Conservation (phyloP, 2,113 vertebrate genomes). For the Prietella phreatophila region DNA sequence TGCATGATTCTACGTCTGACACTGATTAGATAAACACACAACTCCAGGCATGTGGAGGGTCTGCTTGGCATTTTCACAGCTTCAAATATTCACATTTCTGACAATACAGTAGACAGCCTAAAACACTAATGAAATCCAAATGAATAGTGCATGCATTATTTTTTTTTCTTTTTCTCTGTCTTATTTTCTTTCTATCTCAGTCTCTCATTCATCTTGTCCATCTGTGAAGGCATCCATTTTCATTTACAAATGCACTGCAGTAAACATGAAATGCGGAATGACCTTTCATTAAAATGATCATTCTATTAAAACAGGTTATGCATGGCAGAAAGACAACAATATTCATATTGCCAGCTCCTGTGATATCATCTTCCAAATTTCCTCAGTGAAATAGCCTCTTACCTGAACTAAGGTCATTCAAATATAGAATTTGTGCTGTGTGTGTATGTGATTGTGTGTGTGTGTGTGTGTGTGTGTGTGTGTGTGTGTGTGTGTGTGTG, state of each 20-base stretch:
- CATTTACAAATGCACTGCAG: constrained; percentile 6
- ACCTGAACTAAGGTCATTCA: constrained; percentile 57
- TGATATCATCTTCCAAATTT: constrained; percentile 24
- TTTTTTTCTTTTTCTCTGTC: constrained; percentile 27
- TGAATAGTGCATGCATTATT: constrained; percentile 42
- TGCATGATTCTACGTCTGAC: constrained; percentile 39
- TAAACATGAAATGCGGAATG: not conserved
- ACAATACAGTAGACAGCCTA: constrained; percentile 49
- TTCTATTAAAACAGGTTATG: constrained; percentile 4
- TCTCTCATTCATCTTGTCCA: not conserved
- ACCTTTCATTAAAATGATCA: not conserved
- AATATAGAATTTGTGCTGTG: constrained; percentile 59
- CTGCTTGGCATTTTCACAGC: constrained; percentile 52
- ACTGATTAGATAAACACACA: constrained; percentile 50
- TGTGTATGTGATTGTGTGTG: constrained; percentile 19
- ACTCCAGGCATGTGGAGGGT: constrained; percentile 42
- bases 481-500: not conserved
- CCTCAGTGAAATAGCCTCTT: constrained; percentile 51
- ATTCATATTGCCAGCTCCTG: constrained; percentile 19
- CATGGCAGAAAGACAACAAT: not conserved
- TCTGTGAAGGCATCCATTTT: constrained; percentile 25
- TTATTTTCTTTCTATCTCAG: constrained; percentile 2
- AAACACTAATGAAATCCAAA: constrained; percentile 51
- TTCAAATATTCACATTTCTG: constrained; percentile 60
- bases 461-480: constrained; percentile 31